phyloP scores from a whole-genome alignment of 2,888 invertebrate genomes.

The Eurytoma adleriae region DNA sequence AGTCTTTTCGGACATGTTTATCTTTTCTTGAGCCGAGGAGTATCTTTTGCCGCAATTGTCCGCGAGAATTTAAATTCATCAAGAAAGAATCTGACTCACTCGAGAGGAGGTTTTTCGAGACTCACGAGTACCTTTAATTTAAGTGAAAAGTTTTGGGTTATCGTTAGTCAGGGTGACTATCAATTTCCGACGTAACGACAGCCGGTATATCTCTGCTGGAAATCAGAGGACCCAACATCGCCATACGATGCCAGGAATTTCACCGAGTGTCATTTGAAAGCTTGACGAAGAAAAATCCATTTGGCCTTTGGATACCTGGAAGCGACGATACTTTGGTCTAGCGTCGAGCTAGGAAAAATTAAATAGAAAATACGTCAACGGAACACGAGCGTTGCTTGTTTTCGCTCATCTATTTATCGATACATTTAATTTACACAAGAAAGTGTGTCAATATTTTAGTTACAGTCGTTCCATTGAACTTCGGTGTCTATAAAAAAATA shows the following conservation, averaged over 20 bases:
- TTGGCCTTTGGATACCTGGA: not conserved
- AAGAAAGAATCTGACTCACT: not conserved
- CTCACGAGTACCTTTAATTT: too few species aligned
- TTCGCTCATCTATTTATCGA: too few species aligned
- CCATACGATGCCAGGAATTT: conserved; percentile 2
- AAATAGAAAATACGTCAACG: not conserved
- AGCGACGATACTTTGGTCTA: not conserved
- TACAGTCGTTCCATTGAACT: too few species aligned
- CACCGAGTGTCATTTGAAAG: not conserved
- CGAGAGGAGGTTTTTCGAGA: not conserved
- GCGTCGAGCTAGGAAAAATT: too few species aligned
- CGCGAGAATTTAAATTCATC: conserved; percentile 17
- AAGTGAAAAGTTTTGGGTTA: too few species aligned
- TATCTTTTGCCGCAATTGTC: not conserved
- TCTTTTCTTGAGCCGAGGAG: not conserved
- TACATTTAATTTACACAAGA: too few species aligned
- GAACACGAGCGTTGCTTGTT: too few species aligned
- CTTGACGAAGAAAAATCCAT: conserved; percentile 5
- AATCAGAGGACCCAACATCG: conserved; percentile 9
- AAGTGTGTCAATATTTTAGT: too few species aligned
- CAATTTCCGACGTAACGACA: not conserved
- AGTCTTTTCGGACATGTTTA: conserved; percentile 12
- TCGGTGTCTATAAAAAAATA: too few species aligned
- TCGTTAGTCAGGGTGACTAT: too few species aligned
- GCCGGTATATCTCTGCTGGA: not conserved